Evolutionary conservation across 2,797 vertebrate species (phyloP), one percentile per base, ranked within the genome.

Genomic region (Novumbra hubbsi): DNA sequence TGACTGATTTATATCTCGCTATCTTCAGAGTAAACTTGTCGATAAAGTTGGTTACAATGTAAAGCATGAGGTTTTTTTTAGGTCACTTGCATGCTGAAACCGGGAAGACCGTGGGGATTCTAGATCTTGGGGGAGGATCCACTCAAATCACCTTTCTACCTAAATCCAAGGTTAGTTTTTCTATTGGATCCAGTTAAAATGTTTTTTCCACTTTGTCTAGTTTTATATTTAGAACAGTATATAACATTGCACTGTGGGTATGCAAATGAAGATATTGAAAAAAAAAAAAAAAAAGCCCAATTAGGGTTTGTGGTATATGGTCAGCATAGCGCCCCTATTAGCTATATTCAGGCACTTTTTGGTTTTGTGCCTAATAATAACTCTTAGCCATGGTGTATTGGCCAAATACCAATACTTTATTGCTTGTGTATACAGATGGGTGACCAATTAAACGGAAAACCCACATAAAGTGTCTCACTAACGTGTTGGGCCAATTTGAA

Each of bases 111-210:
- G 83, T 94, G 77, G 95, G 95, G 21, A 96, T 86, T 78, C 83
- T 96, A 86, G 95, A 96, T 83, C 83, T 96, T 76, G 95, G 95
- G 70, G 95, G 95, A 79, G 95, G 93, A 71, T 96, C 95, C 70
- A 96, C 95, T 28, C 95, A 96, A 78, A 95, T 96, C 82, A 96
- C 95, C 0, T 96, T 96, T 74, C 91, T 95, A 76, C 97, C 97
- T 1, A 93, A 86, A 72, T 87, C 92, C 72, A 88, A 91, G 94
- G 98, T 99, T 77, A 92, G 86, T 75, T 24, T 75, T 24, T 34
- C 24, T 1, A 24, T 60, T 60, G 9, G 45, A 70, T 30, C 68
- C 27, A 49, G 32, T 3, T 64, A 19, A 27, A 5, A 32, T 27
- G 30, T 67, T 50, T 17, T 65, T 21, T 12, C 21, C 17, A 60